Percentiles rank a stretch among this genome's conserved stretches.
These are phyloP conservation scores for Oxystoma pomonae DNA, from an alignment of 2,888 invertebrate species.

Conservation along the genomic window DNA sequence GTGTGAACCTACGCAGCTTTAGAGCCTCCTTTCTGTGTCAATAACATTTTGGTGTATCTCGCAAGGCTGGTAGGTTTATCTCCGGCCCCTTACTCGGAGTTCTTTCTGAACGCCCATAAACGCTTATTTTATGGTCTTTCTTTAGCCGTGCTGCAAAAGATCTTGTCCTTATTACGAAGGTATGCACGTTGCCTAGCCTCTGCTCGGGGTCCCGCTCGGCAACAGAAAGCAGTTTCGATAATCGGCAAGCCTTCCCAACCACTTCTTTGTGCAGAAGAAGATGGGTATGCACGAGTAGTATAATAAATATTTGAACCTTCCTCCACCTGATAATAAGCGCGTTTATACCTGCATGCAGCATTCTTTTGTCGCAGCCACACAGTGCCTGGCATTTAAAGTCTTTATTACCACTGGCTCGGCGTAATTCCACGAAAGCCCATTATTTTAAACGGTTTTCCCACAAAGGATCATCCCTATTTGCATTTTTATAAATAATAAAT, in stretches of 20 bases:
- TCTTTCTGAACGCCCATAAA: background rate
- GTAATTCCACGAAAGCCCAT: background rate
- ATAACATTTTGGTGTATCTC: background rate
- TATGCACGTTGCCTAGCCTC: conserved; percentile 13
- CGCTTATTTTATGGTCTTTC: background rate
- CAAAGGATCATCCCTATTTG: no score
- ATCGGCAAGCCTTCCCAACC: background rate
- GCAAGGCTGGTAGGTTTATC: background rate
- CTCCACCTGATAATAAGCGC: background rate
- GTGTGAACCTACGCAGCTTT: background rate
- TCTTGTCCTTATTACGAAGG: conserved; percentile 25
- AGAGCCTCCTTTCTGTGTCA: background rate
- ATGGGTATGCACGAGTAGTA: background rate
- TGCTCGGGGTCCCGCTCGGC: background rate
- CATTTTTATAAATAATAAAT: no score
- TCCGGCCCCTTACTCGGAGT: background rate
- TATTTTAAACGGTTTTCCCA: background rate
- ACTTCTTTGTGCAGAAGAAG: background rate
- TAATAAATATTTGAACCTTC: background rate
- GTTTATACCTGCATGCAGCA: background rate
- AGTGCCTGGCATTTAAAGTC: background rate
- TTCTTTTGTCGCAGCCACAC: background rate
- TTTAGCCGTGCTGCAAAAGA: conserved; percentile 13
- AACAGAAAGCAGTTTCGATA: background rate
- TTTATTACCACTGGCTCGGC: background rate